These are phyloP conservation scores for Raja brachyura DNA, from an alignment of 2,113 vertebrate species.

Conservation along the genomic window DNA sequence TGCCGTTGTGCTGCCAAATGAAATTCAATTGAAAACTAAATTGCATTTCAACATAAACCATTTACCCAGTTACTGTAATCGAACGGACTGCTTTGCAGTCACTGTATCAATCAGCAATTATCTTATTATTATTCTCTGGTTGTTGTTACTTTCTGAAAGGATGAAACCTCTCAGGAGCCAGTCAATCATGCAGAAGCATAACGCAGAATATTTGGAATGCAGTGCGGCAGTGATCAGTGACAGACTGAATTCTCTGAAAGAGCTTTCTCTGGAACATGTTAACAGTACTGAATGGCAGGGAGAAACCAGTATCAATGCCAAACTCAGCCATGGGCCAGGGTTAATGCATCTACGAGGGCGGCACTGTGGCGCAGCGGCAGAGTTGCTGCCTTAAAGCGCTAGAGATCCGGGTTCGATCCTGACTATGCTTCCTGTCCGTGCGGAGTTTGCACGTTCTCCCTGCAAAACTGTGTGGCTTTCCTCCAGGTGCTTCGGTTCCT, in stretches of 20 bases:
- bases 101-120: neutral
- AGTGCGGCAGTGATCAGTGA: neutral
- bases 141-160: neutral
- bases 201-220: neutral
- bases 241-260: neutral
- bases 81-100: neutral
- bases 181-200: neutral
- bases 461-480: too few species aligned
- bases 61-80: neutral
- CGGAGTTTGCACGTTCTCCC: too few species aligned
- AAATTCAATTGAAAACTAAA: conserved; percentile 18
- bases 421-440: too few species aligned
- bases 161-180: neutral
- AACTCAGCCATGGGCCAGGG: neutral
- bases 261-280: neutral
- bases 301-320: neutral
- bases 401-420: too few species aligned
- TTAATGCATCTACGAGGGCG: neutral
- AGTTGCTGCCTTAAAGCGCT: too few species aligned
- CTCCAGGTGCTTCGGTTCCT: too few species aligned
- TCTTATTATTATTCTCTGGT: conserved; percentile 10
- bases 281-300: neutral
- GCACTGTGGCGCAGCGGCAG: too few species aligned
- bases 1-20: too few species aligned
- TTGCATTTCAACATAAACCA: neutral